Percentiles rank a stretch among this genome's conserved stretches.
Evolutionary conservation across 2,797 vertebrate species (phyloP).

Genomic region (Pteronotus mesoamericanus): DNA sequence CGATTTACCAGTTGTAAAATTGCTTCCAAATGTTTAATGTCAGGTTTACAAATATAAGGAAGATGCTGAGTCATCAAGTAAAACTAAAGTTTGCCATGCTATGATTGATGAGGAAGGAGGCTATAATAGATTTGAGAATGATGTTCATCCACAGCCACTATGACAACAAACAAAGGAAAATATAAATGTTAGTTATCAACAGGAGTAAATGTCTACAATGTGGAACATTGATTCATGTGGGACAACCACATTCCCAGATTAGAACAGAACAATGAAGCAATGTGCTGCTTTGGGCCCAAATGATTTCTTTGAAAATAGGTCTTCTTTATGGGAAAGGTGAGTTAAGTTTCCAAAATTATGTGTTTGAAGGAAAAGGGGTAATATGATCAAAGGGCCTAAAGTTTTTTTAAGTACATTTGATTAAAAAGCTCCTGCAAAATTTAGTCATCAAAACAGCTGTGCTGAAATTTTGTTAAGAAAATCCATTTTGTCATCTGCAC

Average conservation of each 20-base stretch:
- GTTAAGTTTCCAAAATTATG: slow-evolving; percentile 48
- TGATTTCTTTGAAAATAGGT: not conserved
- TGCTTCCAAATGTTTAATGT: slow-evolving; percentile 3
- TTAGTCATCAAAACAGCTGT: slow-evolving; percentile 68
- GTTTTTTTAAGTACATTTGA: slow-evolving; percentile 61
- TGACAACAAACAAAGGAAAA: not conserved
- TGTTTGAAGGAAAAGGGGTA: slow-evolving; percentile 48
- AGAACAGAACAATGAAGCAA: not conserved
- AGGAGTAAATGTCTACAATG: not conserved
- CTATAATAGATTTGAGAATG: not conserved
- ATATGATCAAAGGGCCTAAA: slow-evolving; percentile 61
- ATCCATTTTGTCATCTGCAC: slow-evolving; percentile 55
- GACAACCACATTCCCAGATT: not conserved
- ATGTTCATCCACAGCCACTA: not conserved
- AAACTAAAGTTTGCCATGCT: not conserved
- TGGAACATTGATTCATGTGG: not conserved
- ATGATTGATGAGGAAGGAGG: not conserved
- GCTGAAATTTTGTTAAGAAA: slow-evolving; percentile 54
- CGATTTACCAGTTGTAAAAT: slow-evolving; percentile 8
- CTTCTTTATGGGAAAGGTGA: slow-evolving; percentile 60
- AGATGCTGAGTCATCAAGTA: not conserved
- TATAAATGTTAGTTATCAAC: not conserved
- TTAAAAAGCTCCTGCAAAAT: slow-evolving; percentile 64
- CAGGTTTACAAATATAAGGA: not conserved
- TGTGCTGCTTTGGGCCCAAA: not conserved